These are phyloP conservation scores for Diprion similis DNA, from an alignment of 1,140 invertebrate genomes.

Conservation along the genomic window DNA sequence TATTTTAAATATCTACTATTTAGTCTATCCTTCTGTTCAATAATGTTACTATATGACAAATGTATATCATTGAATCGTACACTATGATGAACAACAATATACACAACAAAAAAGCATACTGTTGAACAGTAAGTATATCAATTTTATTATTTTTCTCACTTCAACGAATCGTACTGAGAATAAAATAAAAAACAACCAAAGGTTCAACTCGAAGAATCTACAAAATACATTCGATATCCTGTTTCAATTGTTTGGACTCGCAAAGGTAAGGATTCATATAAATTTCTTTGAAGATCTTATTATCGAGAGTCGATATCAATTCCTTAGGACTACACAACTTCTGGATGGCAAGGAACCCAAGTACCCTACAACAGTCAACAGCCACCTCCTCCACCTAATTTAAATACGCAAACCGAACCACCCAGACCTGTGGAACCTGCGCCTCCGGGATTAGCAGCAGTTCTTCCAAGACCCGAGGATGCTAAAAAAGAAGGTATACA, in stretches of 20 bases:
- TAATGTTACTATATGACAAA: not conserved
- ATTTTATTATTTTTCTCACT: not conserved
- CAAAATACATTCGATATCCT: not conserved
- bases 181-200: not conserved
- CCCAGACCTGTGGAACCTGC: slow-evolving; percentile 42
- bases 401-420: slow-evolving; percentile 37
- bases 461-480: slow-evolving; percentile 49
- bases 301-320: slow-evolving; percentile 25
- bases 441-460: slow-evolving; percentile 38
- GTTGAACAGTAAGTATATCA: not conserved
- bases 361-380: slow-evolving; percentile 55
- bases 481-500: slow-evolving; percentile 58
- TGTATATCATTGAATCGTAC: not conserved
- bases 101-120: not conserved
- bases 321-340: slow-evolving; percentile 57
- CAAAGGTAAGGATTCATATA: slow-evolving; percentile 46
- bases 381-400: slow-evolving; percentile 44
- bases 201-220: not conserved
- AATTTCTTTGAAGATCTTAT: slow-evolving; percentile 27
- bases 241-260: not conserved
- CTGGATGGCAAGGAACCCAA: slow-evolving; percentile 54
- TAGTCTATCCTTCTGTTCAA: not conserved
- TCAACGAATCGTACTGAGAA: not conserved
- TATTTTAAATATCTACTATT: not conserved
- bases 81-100: no score